Base-by-base conservation (phyloP, 2,888 invertebrate genomes). In the Callosobruchus maculatus region DNA sequence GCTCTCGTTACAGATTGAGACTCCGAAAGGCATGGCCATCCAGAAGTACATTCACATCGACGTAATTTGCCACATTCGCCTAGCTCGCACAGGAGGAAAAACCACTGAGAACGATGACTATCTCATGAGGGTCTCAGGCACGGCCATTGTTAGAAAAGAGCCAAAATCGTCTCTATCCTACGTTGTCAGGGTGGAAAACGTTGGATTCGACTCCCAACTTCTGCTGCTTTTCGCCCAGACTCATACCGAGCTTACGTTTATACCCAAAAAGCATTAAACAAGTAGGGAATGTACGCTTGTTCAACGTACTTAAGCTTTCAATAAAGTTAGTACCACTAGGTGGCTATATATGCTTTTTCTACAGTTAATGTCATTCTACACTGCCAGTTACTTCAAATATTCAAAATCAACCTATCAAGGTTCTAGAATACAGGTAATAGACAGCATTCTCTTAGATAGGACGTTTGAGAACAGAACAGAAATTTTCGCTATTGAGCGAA, bases 151-250 rank as follows among this genome's bases (percentile, higher is more conserved):
- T 2, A 88, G 90, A 73, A 92, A 92, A 81, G 90, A 90, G 70
- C 90, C 91, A 0, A 88, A 88, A n/a, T 86, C 88, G 77, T 84
- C 88, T 1, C 85, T 86, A 67, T 91, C 93, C 0, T 88, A 88
- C 70, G 86, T 93, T 0, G 82, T 91, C 5, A 89, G 90, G 82
- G 90, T 93, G 31, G 92, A 90, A 85, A 91, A 92, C 83, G 91
- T 93, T 72, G 93, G 92, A 77, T 86, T 93, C 79, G 92, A 92
- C 84, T 93, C 93, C 0, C 92, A 92, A 83, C 84, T 93, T 79
- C 92, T 92, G 84, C 85, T 92, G 75, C 85, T 92, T 75, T 92
- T 92, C 84, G 90, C 91, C 0, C 90, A 90, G 85, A 91, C 91
- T 77, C 90, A 92, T 82, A 90, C 91, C 71, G 91, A 91, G 85